Evolutionary conservation across 2,797 vertebrate genomes (phyloP).

Genomic region (Hapalemur alaotrensis): DNA sequence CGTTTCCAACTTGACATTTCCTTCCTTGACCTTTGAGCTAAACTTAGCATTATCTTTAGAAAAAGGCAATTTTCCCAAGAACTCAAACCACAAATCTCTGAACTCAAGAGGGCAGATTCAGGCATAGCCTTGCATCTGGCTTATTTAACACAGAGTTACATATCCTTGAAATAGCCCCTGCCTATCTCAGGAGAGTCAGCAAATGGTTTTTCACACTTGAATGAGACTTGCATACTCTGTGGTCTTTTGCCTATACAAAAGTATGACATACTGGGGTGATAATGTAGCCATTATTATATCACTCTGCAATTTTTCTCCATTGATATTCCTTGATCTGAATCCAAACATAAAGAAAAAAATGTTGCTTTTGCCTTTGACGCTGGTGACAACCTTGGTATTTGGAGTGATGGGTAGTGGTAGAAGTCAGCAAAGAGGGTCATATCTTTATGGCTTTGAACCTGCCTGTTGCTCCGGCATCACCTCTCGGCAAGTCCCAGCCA

Average conservation of each 20-base stretch:
- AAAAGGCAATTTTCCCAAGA: background rate
- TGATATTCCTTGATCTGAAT: background rate
- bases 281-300: background rate
- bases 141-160: background rate
- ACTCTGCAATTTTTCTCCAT: background rate
- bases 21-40: slow-evolving; percentile 62
- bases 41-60: slow-evolving; percentile 43
- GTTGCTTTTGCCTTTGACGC: background rate
- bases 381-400: background rate
- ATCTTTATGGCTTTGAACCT: background rate
- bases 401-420: background rate
- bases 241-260: background rate
- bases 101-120: background rate
- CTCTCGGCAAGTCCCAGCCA: background rate
- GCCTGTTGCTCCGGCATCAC: background rate
- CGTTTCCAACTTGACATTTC: slow-evolving; percentile 66
- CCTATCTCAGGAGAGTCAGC: background rate
- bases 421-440: background rate
- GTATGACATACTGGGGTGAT: background rate
- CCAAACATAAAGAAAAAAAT: background rate
- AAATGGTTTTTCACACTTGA: background rate
- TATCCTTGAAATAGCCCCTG: background rate
- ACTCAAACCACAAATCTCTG: background rate
- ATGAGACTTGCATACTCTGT: background rate
- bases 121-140: background rate